A percentile compares a stretch with the other conserved stretches of the same genome.
These are phyloP conservation scores for Oxyura jamaicensis DNA, from an alignment of 2,113 vertebrate genomes.

Conservation along the genomic window DNA sequence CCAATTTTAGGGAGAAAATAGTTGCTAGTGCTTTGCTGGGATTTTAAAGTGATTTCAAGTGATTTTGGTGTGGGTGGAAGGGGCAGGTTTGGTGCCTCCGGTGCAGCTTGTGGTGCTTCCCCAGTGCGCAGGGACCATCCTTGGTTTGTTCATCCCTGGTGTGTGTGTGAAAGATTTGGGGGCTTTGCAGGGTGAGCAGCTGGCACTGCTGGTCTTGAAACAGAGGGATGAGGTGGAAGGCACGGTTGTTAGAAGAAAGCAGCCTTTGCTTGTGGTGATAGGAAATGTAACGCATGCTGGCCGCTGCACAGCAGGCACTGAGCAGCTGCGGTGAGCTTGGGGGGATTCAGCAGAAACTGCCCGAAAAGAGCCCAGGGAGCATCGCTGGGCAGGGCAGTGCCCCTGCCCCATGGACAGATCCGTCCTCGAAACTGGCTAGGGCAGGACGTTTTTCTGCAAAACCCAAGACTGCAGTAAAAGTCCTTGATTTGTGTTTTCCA, in stretches of 20 bases:
- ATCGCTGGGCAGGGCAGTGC: neutral
- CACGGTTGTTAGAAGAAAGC: neutral
- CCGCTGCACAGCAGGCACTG: neutral
- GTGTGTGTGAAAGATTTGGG: neutral
- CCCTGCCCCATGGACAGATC: neutral
- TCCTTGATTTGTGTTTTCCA: neutral
- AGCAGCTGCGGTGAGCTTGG: neutral
- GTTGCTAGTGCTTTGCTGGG: neutral
- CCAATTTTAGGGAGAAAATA: neutral
- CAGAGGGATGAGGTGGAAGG: neutral
- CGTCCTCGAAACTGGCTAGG: too few species aligned
- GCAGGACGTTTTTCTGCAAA: neutral
- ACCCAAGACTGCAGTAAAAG: neutral
- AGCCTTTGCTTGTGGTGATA: neutral
- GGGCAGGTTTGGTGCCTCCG: neutral
- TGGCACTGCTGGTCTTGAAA: neutral
- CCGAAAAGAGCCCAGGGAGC: neutral
- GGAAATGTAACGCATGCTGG: rapidly evolving
- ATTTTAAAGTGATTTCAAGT: neutral
- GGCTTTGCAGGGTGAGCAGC: neutral
- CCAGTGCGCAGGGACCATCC: neutral
- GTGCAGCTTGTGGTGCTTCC: neutral
- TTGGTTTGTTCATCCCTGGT: neutral
- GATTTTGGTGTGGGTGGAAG: neutral
- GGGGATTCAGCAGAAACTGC: neutral